Evolutionary conservation across 2,113 vertebrate genomes (phyloP), one percentile per base, ranked within the genome.

Genomic region (Ophiodon elongatus): DNA sequence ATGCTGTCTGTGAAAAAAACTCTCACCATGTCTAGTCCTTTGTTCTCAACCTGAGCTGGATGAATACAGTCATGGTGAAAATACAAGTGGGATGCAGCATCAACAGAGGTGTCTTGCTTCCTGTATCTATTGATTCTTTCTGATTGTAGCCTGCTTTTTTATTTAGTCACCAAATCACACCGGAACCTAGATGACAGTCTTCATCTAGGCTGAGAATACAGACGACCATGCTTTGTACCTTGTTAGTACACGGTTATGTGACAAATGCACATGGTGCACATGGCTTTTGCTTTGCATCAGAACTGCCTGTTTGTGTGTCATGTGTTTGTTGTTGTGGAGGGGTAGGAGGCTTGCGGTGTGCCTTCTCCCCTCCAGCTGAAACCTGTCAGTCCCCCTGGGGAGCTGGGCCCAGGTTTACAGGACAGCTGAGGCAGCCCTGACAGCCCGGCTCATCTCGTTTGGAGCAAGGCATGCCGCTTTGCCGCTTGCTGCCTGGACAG

Each of bases 321-420:
- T 91, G 89, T 91, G 92, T 94, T 95, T 94, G 92, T 95, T 92
- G 88, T 92, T 93, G 90, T 83, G 79, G 91, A 88, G 89, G 90
- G 87, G 85, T 88, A 91, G 92, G 90, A 91, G 90, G 79, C 87
- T 89, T 82, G 85, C 82, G 47, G 86, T 90, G 88, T 85, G 85
- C 90, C 89, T 93, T 93, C 90, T 94, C 89, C 92, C 94, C 93
- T 96, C 93, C 85, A 95, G 95, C 93, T 88, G 93, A 95, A 95
- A 94, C 89, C 90, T 95, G 94, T 94, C 94, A 94, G 86, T 93
- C 82, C 89, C 91, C 89, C 92, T 73, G 70, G 93, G 89, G 90
- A 93, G 87, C 73, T 35, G 67, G 90, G 88, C 84, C 88, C 80
- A 81, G 84, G 89, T 94, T 94, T 91, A 89, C 91, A 85, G 94